These are phyloP conservation scores for Bursaphelenchus mucronatus DNA, from an alignment of 1,140 invertebrate genomes.

Conservation along the genomic window DNA sequence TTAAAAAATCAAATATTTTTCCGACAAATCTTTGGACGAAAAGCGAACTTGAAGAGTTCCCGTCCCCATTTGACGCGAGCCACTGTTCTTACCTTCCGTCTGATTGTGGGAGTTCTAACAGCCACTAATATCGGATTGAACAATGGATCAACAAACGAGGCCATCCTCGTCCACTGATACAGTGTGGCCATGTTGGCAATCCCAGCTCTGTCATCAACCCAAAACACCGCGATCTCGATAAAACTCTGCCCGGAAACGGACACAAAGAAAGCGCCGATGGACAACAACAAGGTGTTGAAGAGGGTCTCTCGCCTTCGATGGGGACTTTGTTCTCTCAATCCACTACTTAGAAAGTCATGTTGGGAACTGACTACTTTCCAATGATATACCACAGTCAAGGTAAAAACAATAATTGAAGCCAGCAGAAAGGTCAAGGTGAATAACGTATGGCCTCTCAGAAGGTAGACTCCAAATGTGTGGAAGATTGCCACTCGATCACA, in stretches of 20 bases:
- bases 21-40: too few relatives aligned
- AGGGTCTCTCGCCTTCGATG: slow-evolving; percentile 54
- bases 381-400: slow-evolving; percentile 54
- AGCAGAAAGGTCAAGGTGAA: slow-evolving; percentile 56
- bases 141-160: slow-evolving; percentile 55
- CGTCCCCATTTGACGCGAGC: too few relatives aligned
- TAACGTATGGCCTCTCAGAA: slow-evolving; percentile 55
- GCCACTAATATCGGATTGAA: slow-evolving; percentile 56
- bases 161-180: slow-evolving; percentile 40
- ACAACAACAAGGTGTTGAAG: slow-evolving; percentile 56
- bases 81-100: slow-evolving; percentile 35
- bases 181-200: slow-evolving; percentile 41
- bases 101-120: slow-evolving; percentile 50
- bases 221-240: slow-evolving; percentile 59
- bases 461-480: slow-evolving; percentile 57
- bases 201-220: slow-evolving; percentile 52
- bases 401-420: slow-evolving; percentile 54
- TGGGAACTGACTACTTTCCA: slow-evolving; percentile 44
- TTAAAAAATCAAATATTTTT: too few relatives aligned
- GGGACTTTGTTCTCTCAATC: slow-evolving; percentile 51
- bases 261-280: slow-evolving; percentile 56
- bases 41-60: too few relatives aligned
- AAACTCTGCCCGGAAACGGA: slow-evolving; percentile 56
- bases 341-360: slow-evolving; percentile 45
- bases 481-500: slow-evolving; percentile 55